phyloP scores from a whole-genome alignment of 2,113 vertebrate genomes.

The Gnathonemus echidnorhynchus region DNA sequence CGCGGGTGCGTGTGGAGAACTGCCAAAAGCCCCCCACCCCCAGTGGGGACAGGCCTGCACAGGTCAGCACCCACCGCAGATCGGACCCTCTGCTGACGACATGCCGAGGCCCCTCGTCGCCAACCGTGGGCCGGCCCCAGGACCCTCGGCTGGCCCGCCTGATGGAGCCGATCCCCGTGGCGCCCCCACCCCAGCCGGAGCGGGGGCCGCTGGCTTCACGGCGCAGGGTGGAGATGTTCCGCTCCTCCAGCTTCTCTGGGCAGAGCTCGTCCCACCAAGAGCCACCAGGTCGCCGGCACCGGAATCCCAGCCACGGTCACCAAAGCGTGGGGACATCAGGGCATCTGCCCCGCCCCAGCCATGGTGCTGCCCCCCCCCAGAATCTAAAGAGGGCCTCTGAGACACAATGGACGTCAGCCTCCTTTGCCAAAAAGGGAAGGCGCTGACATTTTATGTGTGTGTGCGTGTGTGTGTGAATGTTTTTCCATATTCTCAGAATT shows the following conservation, averaged over 20 bases:
- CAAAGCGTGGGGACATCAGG: too few relatives aligned
- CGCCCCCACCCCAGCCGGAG: neutral
- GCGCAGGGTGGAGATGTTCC: neutral
- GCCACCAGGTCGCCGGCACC: neutral
- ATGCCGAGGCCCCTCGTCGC: neutral
- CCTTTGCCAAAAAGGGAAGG: neutral
- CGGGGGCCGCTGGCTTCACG: too few relatives aligned
- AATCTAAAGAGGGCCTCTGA: neutral
- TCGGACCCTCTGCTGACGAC: neutral
- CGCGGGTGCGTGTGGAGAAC: neutral
- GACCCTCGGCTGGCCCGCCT: slow-evolving; percentile 59
- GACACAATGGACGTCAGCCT: neutral
- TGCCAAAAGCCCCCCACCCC: accelerated
- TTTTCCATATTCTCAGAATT: neutral
- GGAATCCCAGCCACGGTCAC: neutral
- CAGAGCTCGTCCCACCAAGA: neutral
- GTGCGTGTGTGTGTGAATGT: neutral
- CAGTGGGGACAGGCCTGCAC: neutral
- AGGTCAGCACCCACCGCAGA: neutral
- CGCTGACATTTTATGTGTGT: neutral
- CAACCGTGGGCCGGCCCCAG: slow-evolving; percentile 31
- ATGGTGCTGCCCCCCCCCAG: neutral
- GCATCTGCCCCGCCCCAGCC: neutral
- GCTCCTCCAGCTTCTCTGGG: neutral
- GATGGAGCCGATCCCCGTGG: neutral